phyloP scores from a whole-genome alignment of 2,888 invertebrate species.

The Calameuta idolon region DNA sequence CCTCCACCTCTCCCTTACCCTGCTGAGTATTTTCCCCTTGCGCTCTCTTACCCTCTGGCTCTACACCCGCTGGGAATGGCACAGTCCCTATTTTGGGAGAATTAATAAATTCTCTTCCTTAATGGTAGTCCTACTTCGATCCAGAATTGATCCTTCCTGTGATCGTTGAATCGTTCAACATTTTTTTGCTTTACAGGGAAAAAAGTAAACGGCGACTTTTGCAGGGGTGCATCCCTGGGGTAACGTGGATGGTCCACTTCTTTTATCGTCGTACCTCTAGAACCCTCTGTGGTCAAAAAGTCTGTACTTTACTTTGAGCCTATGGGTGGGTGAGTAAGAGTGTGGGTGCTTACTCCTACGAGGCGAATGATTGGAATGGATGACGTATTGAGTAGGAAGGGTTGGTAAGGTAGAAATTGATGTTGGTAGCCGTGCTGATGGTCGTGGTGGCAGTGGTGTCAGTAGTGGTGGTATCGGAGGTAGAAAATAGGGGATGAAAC shows the following conservation, averaged over 20 bases:
- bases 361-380: conserved; percentile 22
- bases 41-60: background rate
- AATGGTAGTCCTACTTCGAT: too few species aligned
- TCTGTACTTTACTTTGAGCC: too few species aligned
- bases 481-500: conserved; percentile 15
- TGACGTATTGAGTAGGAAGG: conserved; percentile 23
- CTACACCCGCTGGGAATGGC: conserved; percentile 24
- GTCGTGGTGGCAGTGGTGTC: background rate
- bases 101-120: conserved; percentile 39
- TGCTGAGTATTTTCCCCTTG: conserved; percentile 1
- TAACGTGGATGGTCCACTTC: too few species aligned
- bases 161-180: too few species aligned
- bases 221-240: too few species aligned
- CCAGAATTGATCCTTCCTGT: too few species aligned
- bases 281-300: too few species aligned
- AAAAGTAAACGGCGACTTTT: too few species aligned
- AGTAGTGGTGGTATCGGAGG: conserved; percentile 3
- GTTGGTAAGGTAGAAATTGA: conserved; percentile 4
- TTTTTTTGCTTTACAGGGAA: too few species aligned
- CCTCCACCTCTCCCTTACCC: conserved; percentile 27
- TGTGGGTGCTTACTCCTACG: background rate
- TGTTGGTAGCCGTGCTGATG: background rate
- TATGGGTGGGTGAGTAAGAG: too few species aligned
- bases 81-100: conserved; percentile 28
- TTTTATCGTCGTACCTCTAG: too few species aligned